Evolutionary conservation across 2,888 invertebrate species (phyloP), one percentile per base, ranked within the genome.

Genomic region (Epistrophe grossulariae): DNA sequence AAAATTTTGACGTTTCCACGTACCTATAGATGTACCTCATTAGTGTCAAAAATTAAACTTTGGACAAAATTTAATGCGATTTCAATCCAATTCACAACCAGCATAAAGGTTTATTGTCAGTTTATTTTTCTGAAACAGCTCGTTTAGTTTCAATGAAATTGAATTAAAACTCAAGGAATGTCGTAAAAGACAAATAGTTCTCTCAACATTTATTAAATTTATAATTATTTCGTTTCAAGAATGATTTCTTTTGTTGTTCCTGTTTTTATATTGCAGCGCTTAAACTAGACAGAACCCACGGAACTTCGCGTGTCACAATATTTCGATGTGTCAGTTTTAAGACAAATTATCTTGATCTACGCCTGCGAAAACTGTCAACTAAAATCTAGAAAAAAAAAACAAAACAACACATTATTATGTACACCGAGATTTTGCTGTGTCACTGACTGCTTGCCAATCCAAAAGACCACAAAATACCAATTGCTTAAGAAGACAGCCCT

Each of bases 361-460:
- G 80, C 74, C 80, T 83, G 81, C 62, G 38, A 62, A 66, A 24
- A 52, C 66, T 79, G 78, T 78, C 82, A 77, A 48, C 48, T 38
- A 50, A 11, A 45, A 68, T 64, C 66, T 59, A 1, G 0, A 35
- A 59, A 17, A 28, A 13, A 59, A 38, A 17, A 35, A 35, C 1
- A n/a, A 17, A 11, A 60, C 50, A 82, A 73, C 38, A 59, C 15
- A 9, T 15, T 9, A 13, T 0, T 19, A 11, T 5, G 24, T 45
- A 59, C 11, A 66, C 6, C 8, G n/a, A 28, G 40, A 66, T 48
- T 35, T 17, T 52, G 6, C 71, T 71, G 71, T 57, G 71, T 57
- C 64, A 50, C 62, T 72, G 19, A 50, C 62, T 72, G 19, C n/a
- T n/a, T 52, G 35, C 31, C 62, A 62, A 62, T 24, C n/a, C 13